A percentile compares a stretch with the other conserved stretches of the same genome.
Evolutionary conservation across 2,113 vertebrate genomes (phyloP).

Genomic region (Siniperca knerii): DNA sequence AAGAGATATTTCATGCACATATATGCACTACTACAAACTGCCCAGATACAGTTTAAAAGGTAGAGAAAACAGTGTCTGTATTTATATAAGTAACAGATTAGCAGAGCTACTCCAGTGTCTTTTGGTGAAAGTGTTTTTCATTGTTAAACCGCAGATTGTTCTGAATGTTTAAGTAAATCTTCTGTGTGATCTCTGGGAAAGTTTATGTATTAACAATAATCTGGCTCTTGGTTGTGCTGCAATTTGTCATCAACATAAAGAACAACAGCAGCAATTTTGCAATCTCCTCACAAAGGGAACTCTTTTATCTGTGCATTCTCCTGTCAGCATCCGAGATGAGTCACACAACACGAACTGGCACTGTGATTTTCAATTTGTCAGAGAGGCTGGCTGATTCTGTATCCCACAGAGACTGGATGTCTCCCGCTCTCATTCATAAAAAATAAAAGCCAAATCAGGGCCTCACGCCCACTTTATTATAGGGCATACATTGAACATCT

Average conservation of each 20-base stretch:
- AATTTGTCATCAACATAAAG: conserved; percentile 59
- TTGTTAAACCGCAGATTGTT: conserved; percentile 20
- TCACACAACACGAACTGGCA: conserved; percentile 71
- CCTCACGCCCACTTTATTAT: conserved; percentile 51
- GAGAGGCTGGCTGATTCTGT: conserved; percentile 67
- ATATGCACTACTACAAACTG: conserved; percentile 9
- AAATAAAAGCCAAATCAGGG: conserved; percentile 61
- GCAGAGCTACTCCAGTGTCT: not conserved
- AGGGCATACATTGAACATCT: conserved; percentile 53
- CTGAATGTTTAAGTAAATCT: conserved; percentile 19
- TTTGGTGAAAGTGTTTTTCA: conserved; percentile 8
- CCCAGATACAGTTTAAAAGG: not conserved
- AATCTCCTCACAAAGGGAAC: conserved; percentile 44
- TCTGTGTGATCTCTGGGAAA: conserved; percentile 25
- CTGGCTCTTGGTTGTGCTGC: conserved; percentile 23
- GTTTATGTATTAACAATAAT: conserved; percentile 51
- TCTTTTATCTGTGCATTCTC: conserved; percentile 60
- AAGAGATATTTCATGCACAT: conserved; percentile 37
- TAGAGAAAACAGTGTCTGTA: not conserved
- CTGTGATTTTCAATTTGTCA: conserved; percentile 75
- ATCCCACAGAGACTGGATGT: conserved; percentile 58
- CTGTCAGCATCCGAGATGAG: conserved; percentile 71
- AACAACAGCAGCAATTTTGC: conserved; percentile 60
- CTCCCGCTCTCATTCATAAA: conserved; percentile 77
- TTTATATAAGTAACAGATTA: not conserved